A percentile compares a stretch with the other conserved stretches of the same genome.
These are phyloP conservation scores for Pterocles burchelli DNA, from an alignment of 2,113 vertebrate genomes.

Conservation along the genomic window DNA sequence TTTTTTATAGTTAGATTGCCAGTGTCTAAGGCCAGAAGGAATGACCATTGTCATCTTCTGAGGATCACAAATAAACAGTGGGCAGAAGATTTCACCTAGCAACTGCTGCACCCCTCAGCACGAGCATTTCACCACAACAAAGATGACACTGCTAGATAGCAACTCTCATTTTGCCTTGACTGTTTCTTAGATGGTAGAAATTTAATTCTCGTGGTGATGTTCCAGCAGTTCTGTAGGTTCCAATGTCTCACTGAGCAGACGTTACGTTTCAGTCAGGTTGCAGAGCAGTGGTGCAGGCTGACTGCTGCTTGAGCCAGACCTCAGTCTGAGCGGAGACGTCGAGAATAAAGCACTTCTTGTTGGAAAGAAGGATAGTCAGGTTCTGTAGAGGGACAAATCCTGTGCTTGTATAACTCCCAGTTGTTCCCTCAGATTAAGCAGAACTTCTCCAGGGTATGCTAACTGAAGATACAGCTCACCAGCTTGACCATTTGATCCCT, in stretches of 20 bases:
- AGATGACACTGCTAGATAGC: neutral
- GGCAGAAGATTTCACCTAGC: neutral
- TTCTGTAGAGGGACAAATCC: neutral
- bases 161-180: neutral
- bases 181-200: neutral
- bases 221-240: neutral
- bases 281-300: neutral
- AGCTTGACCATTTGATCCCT: neutral
- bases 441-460: neutral
- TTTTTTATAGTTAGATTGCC: neutral
- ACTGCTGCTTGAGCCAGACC: neutral
- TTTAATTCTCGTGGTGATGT: neutral
- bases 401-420: neutral
- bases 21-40: neutral
- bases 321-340: neutral
- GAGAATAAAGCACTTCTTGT: neutral
- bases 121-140: neutral
- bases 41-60: accelerated
- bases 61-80: neutral
- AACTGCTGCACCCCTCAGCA: neutral
- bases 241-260: neutral
- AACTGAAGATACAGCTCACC: neutral
- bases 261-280: neutral
- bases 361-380: neutral
- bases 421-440: neutral